A percentile compares a stretch with the other conserved stretches of the same genome.
These are phyloP conservation scores for Maconellicoccus hirsutus DNA, from an alignment of 1,140 invertebrate genomes.

Conservation along the genomic window DNA sequence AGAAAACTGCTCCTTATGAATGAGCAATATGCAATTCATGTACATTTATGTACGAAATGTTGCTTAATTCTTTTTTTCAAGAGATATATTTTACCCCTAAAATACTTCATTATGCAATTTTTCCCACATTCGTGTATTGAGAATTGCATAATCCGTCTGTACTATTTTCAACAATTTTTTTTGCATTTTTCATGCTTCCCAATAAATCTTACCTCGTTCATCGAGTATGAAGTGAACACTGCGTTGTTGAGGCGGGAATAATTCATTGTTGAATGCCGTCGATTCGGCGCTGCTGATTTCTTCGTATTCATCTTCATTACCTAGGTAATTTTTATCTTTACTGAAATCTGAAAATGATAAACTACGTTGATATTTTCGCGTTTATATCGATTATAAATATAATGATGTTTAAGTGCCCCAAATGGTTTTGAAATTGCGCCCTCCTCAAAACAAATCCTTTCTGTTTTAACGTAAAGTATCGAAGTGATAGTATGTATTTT, in stretches of 20 bases:
- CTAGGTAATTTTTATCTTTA: background rate
- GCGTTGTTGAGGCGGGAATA: background rate
- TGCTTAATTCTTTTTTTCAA: no score
- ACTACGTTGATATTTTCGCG: no score
- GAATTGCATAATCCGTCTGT: no score
- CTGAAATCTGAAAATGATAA: background rate
- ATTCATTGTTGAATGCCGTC: background rate
- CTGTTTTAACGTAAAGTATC: background rate
- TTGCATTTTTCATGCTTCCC: no score
- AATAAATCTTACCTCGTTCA: constrained; percentile 10
- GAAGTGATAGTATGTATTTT: no score
- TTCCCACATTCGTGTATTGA: no score
- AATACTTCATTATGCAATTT: no score
- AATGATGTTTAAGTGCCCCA: background rate
- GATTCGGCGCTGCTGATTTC: background rate
- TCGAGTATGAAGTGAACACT: constrained; percentile 11
- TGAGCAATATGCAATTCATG: no score
- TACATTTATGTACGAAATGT: no score
- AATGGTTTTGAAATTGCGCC: background rate
- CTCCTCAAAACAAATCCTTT: background rate
- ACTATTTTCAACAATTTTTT: no score
- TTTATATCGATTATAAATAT: background rate
- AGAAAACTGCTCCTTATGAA: no score
- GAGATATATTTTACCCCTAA: no score
- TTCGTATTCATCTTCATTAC: constrained; percentile 7